phyloP scores from a whole-genome alignment of 2,113 vertebrate genomes.

The Egretta garzetta region DNA sequence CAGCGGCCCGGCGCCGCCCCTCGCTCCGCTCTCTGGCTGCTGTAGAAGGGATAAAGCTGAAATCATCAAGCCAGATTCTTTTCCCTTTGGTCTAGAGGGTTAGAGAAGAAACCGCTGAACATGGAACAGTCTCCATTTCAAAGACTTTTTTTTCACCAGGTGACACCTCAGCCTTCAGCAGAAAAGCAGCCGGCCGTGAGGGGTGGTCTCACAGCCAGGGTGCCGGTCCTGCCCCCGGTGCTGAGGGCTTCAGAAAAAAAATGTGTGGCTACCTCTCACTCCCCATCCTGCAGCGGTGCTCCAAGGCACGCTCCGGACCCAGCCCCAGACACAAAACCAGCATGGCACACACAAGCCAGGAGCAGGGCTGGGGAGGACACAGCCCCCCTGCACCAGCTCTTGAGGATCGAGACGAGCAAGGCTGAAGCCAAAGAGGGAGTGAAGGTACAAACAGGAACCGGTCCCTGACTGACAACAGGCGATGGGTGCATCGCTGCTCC shows the following conservation, averaged over 20 bases:
- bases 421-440: neutral
- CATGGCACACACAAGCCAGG: neutral
- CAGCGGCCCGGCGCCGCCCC: neutral
- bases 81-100: neutral
- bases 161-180: neutral
- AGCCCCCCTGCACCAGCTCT: neutral
- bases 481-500: neutral
- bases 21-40: neutral
- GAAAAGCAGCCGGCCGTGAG: neutral
- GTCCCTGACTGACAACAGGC: neutral
- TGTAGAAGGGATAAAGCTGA: neutral
- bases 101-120: neutral
- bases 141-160: neutral
- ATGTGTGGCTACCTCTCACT: neutral
- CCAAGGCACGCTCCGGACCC: neutral
- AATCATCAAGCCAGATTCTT: neutral
- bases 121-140: neutral
- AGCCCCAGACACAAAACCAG: neutral
- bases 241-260: neutral
- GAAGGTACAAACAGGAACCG: conserved; percentile 48
- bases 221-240: accelerated
- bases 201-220: neutral
- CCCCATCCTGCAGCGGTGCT: neutral
- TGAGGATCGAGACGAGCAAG: neutral
- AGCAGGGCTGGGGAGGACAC: neutral